These are phyloP conservation scores for Athalia cordata DNA, from an alignment of 2,888 invertebrate species.

Conservation along the genomic window DNA sequence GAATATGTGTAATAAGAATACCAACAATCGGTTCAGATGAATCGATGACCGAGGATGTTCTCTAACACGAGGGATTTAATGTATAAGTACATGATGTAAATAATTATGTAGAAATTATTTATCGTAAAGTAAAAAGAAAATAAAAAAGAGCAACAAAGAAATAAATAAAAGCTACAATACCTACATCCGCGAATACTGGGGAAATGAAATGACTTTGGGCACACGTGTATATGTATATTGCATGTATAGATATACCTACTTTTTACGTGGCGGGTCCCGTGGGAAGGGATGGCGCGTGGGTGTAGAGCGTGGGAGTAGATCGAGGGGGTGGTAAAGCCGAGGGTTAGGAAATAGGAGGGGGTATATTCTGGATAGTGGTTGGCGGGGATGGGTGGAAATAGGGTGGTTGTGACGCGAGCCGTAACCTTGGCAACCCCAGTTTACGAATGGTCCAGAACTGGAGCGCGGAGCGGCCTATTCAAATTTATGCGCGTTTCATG, in stretches of 20 bases:
- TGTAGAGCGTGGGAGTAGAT: slow-evolving; percentile 50
- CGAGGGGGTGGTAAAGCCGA: slow-evolving; percentile 51
- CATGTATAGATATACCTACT: not conserved
- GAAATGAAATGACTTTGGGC: not conserved
- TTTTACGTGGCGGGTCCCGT: slow-evolving; percentile 2
- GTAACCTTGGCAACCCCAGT: slow-evolving; percentile 48
- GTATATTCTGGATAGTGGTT: slow-evolving; percentile 46
- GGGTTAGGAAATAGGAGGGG: slow-evolving; percentile 43
- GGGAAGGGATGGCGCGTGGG: slow-evolving; percentile 38
- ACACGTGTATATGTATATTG: not conserved
- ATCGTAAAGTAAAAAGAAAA: too few relatives aligned
- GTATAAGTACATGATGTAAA: too few relatives aligned
- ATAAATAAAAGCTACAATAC: not conserved
- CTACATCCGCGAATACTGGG: not conserved
- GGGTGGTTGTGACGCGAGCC: slow-evolving; percentile 40
- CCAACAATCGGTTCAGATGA: too few relatives aligned
- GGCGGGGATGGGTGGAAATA: slow-evolving; percentile 5
- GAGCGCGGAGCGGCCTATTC: slow-evolving; percentile 54
- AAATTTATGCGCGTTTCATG: slow-evolving; percentile 52
- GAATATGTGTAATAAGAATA: too few relatives aligned
- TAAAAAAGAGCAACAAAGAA: not conserved
- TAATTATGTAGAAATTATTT: too few relatives aligned
- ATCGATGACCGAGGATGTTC: too few relatives aligned
- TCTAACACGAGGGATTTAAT: too few relatives aligned
- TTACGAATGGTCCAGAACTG: slow-evolving; percentile 58